Evolutionary conservation across 2,888 invertebrate species (phyloP).

Genomic region (Brenthis hecate): DNA sequence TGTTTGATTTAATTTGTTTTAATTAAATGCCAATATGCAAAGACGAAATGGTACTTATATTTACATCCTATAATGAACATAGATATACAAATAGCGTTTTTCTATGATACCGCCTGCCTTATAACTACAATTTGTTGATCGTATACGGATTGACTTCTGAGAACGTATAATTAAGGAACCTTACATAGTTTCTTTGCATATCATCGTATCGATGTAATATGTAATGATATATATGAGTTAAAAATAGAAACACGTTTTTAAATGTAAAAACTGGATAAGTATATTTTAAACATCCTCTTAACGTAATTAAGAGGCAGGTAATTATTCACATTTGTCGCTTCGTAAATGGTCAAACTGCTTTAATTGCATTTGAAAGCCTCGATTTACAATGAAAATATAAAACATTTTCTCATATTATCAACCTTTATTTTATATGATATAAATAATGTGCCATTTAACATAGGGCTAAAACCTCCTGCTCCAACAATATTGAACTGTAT

Average conservation of each 20-base stretch:
- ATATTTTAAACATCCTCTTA: slow-evolving; percentile 11
- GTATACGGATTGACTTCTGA: slow-evolving; percentile 25
- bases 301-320: slow-evolving; percentile 3
- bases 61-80: slow-evolving; percentile 15
- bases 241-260: slow-evolving; percentile 2
- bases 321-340: slow-evolving; percentile 7
- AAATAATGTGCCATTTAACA: too few relatives aligned
- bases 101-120: slow-evolving; percentile 30
- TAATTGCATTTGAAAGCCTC: neutral
- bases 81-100: slow-evolving; percentile 21
- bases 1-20: slow-evolving; percentile 1
- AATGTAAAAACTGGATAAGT: slow-evolving; percentile 5
- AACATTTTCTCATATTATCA: neutral
- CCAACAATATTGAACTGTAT: too few relatives aligned
- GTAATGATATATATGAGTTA: slow-evolving; percentile 10
- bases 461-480: too few relatives aligned
- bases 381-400: neutral
- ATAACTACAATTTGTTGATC: slow-evolving; percentile 11
- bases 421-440: neutral
- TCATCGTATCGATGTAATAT: slow-evolving; percentile 22
- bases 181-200: slow-evolving; percentile 20
- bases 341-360: slow-evolving; percentile 1
- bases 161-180: slow-evolving; percentile 27
- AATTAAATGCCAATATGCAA: neutral
- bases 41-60: slow-evolving; percentile 12